Evolutionary conservation across 2,113 vertebrate genomes (phyloP).

Genomic region (Rhinopithecus roxellana): DNA sequence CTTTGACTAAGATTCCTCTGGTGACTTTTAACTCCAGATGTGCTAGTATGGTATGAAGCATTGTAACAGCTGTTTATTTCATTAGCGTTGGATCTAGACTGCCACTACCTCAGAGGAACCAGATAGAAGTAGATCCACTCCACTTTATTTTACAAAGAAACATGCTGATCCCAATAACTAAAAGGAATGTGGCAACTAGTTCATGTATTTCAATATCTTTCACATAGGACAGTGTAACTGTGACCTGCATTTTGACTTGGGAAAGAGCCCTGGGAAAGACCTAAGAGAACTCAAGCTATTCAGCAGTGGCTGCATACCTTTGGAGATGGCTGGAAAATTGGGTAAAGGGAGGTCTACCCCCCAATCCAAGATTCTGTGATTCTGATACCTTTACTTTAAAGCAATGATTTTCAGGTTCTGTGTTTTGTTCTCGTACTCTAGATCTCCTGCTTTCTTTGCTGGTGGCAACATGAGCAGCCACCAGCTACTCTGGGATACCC

Average conservation of each 20-base stretch:
- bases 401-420: neutral
- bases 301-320: neutral
- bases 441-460: neutral
- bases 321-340: neutral
- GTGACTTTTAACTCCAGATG: neutral
- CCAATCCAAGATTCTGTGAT: neutral
- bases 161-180: neutral
- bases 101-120: neutral
- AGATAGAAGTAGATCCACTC: neutral
- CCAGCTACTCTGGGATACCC: neutral
- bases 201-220: neutral
- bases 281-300: neutral
- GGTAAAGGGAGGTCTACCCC: neutral
- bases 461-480: neutral
- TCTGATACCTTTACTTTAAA: neutral
- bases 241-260: neutral
- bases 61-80: neutral
- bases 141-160: neutral
- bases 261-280: neutral
- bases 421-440: neutral
- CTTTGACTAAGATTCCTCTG: neutral
- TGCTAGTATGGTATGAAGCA: neutral
- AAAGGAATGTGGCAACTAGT: neutral
- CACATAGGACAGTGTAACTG: neutral
- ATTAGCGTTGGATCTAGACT: neutral